phyloP scores from a whole-genome alignment of 2,888 invertebrate genomes.

The Drosophila fulvimacula region DNA sequence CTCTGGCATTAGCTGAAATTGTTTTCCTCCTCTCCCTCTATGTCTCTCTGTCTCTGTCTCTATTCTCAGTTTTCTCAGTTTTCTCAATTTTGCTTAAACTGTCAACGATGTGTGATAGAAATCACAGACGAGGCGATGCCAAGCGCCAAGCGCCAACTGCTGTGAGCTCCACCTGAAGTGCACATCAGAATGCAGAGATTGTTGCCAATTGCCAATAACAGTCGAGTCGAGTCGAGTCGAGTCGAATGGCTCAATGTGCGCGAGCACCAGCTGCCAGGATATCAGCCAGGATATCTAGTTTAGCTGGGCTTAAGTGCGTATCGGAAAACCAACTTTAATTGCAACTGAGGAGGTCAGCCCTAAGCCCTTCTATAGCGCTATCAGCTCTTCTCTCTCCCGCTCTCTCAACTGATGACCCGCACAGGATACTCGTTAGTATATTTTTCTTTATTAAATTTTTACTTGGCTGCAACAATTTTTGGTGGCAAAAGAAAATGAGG shows the following conservation, averaged over 20 bases:
- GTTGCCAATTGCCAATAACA: conserved; percentile 70
- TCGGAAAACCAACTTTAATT: conserved; percentile 55
- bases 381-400: neutral
- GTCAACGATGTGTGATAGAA: conserved; percentile 68
- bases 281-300: neutral
- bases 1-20: conserved; percentile 57
- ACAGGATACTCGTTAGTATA: conserved; percentile 72
- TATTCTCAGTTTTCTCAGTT: neutral
- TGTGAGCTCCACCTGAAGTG: conserved; percentile 46
- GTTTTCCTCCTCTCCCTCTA: conserved; percentile 32
- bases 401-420: conserved; percentile 40
- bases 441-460: conserved; percentile 76
- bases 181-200: conserved; percentile 66
- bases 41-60: neutral
- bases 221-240: conserved; percentile 48
- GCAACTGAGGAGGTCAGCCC: conserved; percentile 3
- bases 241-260: conserved; percentile 51
- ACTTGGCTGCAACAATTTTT: conserved; percentile 47
- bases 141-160: conserved; percentile 13
- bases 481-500: conserved; percentile 63
- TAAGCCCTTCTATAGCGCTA: conserved; percentile 41
- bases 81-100: conserved; percentile 25
- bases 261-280: conserved; percentile 13
- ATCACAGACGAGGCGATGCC: conserved; percentile 42
- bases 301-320: conserved; percentile 37